Base-by-base conservation (phyloP, 2,797 vertebrate species). In the Nyctalus aviator region DNA sequence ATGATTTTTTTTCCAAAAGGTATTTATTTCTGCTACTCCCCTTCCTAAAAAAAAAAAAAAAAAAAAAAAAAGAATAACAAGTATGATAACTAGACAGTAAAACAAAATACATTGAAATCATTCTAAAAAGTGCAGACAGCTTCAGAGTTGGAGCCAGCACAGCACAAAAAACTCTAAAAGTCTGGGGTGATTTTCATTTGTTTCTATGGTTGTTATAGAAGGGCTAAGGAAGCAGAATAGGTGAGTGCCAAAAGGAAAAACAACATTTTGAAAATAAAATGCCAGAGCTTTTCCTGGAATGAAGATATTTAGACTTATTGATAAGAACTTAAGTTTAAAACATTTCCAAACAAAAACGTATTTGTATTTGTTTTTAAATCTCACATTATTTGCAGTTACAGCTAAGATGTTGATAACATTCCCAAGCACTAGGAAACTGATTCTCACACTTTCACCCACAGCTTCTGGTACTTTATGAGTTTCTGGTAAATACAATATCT, bases 381-480 rank as follows among this genome's bases (percentile, higher is more conserved):
- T 94, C 92, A 96, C 53, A 20, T 94, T 96, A 96, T 96, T 96
- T 96, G 66, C 89, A 90, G 78, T 85, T 95, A 83, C 17, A 83
- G 53, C 64, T 73, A 75, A 90, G 90, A 90, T 71, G 77, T 75
- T 94, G 93, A 78, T 94, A 96, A 94, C 66, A 37, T 88, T 91
- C 81, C 64, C 77, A 78, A 57, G 69, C 87, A 88, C 37, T 14
- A 84, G 91, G 91, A 95, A 94, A 96, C 73, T 85, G 89, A 90
- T 96, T 95, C 94, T 90, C 87, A 95, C 95, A 96, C 95, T 93
- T 96, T 85, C 75, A 48, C 87, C 86, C 95, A 86, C 89, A 96
- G 87, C 71, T 93, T 95, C 94, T 92, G 69, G 27, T 84, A 59
- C 53, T 91, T 88, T 81, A 66, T 79, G 95, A 88, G 81, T 84